Evolutionary conservation across 1,140 invertebrate species (phyloP).

Genomic region (Metaphire vulgaris): DNA sequence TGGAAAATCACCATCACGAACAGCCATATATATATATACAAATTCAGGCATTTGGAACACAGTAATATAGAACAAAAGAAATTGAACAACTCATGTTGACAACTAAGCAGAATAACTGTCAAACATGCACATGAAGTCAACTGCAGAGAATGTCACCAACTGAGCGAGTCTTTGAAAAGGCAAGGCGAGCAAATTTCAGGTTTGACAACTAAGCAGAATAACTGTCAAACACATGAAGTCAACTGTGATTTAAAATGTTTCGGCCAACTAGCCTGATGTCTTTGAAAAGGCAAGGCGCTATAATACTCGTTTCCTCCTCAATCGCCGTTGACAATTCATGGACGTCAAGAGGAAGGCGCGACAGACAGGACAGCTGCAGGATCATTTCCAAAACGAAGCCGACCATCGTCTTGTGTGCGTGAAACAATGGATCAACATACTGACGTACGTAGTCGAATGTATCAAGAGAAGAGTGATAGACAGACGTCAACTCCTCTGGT

Average conservation of each 20-base stretch:
- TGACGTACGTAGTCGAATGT: constrained; percentile 46
- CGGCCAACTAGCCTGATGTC: neutral
- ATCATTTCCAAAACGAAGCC: neutral
- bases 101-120: too few species aligned
- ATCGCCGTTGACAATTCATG: neutral
- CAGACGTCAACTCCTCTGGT: constrained; percentile 36
- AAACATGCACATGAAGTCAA: neutral
- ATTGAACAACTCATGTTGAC: too few species aligned
- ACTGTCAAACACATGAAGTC: neutral
- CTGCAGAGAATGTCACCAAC: neutral
- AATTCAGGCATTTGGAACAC: too few species aligned
- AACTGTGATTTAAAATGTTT: neutral
- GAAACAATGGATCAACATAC: constrained; percentile 46
- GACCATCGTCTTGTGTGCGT: constrained; percentile 7
- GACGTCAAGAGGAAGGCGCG: neutral
- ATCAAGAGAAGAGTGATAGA: constrained; percentile 47
- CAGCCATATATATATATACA: too few species aligned
- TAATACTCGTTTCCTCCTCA: neutral
- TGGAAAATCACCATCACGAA: too few species aligned
- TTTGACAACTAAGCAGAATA: neutral
- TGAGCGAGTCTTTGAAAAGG: neutral
- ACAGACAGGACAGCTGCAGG: neutral
- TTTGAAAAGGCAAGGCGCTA: too few species aligned
- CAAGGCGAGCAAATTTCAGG: neutral
- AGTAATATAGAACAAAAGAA: too few species aligned